Evolutionary conservation across 92 coral and sea anemone genomes (phyloP).

Genomic region (Palythoa heliodiscus): DNA sequence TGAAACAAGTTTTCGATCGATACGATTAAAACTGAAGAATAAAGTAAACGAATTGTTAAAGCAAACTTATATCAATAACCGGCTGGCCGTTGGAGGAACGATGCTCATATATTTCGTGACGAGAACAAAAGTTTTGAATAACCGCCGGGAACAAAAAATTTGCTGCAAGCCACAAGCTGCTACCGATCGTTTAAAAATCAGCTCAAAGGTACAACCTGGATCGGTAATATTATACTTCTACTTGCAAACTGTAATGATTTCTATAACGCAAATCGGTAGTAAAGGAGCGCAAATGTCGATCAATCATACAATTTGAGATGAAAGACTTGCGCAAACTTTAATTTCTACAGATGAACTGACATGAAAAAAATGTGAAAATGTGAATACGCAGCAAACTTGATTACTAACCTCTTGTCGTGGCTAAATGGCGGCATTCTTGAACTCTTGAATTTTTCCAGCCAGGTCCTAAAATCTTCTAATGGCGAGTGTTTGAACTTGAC

Average conservation of each 20-base stretch:
- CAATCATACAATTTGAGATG: background rate
- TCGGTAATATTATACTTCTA: background rate
- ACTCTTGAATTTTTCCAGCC: background rate
- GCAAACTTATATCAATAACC: no score
- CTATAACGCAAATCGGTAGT: background rate
- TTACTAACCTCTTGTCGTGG: slow-evolving; percentile 21
- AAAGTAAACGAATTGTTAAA: no score
- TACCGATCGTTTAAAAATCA: background rate
- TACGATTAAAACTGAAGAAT: no score
- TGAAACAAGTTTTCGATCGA: no score
- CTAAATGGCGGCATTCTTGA: slow-evolving; percentile 29
- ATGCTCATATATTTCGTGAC: background rate
- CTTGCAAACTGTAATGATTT: background rate
- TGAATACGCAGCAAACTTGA: background rate
- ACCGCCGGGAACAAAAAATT: background rate
- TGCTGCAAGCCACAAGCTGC: background rate
- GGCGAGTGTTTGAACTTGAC: slow-evolving; percentile 13
- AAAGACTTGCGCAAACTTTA: background rate
- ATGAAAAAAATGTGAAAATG: background rate
- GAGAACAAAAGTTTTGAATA: background rate
- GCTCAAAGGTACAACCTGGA: background rate
- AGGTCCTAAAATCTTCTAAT: background rate
- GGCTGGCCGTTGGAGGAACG: no score
- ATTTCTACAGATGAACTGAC: background rate
- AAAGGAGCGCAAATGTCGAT: background rate